Evolutionary conservation across 1,140 invertebrate species (phyloP), one percentile per base, ranked within the genome.

Genomic region (Neodiprion lecontei): DNA sequence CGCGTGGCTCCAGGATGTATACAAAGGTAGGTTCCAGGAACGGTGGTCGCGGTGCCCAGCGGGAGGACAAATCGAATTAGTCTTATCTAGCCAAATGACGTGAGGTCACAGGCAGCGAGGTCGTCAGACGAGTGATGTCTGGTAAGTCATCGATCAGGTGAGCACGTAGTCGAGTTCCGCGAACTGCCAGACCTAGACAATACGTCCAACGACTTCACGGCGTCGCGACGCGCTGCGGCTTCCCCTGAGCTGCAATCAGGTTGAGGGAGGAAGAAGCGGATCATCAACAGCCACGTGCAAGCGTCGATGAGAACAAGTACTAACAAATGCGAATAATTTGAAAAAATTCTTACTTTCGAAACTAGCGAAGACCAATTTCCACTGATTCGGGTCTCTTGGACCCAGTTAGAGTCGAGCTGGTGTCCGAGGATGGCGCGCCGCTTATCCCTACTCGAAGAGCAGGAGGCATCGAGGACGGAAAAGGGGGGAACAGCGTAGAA

Each of bases 141-240:
- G 17, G 28, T 40, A 17, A 61, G 53, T 61, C 53, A 61, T 61
- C 53, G 53, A 9, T 61, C 53, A 61, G 53, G 53, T 61, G 53
- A 61, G n/a, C n/a, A 61, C 53, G 53, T 12, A 17, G n/a, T 12
- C 67, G 23, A 23, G 67, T 69, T 69, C 67, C 67, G 67, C 67
- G 67, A 69, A 69, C 67, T 69, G 67, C 17, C 67, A 69, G 67
- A 69, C 67, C 67, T 69, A 69, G 67, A 69, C 67, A 69, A 69
- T 69, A 69, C 53, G 5, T 14, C 53, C 53, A 17, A 14, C 53
- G 11, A 12, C n/a, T 61, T 61, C 53, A 17, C 9, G 28, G 28
- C 28, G 28, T 40, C 28, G 28, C 28, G 28, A 5, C 28, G 5
- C 28, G 28, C 28, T 40, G 28, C 28, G 28, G 28, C 2, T 40